phyloP scores from a whole-genome alignment of 2,888 invertebrate genomes.

The Monopis laevigella region DNA sequence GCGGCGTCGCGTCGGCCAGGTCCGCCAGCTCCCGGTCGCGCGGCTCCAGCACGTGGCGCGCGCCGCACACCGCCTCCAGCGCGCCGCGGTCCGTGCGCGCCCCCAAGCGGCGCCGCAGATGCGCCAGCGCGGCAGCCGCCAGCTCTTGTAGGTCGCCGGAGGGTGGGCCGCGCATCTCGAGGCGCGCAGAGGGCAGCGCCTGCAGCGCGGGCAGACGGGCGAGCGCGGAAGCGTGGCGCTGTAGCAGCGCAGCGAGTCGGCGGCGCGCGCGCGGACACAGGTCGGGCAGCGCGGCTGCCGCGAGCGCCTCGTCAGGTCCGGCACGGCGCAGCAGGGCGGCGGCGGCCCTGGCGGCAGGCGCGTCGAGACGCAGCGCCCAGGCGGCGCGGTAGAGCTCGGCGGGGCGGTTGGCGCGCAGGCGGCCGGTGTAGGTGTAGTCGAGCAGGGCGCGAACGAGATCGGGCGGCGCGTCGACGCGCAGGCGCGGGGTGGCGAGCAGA shows the following conservation, averaged over 20 bases:
- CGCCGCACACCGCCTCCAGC: conserved; percentile 15
- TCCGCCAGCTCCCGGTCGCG: conserved; percentile 10
- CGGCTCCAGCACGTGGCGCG: conserved; percentile 13
- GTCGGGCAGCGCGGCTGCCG: neutral
- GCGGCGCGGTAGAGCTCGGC: neutral
- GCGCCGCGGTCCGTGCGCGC: neutral
- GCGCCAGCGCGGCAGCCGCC: neutral
- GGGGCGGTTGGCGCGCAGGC: neutral
- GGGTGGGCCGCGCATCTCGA: neutral
- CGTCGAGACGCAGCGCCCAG: neutral
- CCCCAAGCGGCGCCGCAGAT: neutral
- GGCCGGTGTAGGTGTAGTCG: conserved; percentile 1
- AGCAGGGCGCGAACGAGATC: conserved; percentile 8
- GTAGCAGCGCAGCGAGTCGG: neutral
- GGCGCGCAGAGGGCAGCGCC: neutral
- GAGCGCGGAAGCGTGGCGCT: neutral
- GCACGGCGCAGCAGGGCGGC: neutral
- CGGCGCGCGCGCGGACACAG: neutral
- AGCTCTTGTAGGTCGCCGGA: neutral
- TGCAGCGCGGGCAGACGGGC: neutral
- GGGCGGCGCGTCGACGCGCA: conserved; percentile 25
- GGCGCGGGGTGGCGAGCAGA: conserved; percentile 26
- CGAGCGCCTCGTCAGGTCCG: too few relatives aligned
- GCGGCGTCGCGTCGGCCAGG: neutral
- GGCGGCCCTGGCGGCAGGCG: neutral